Conservation (phyloP, 2,113 vertebrate species). For the Salvator merianae region DNA sequence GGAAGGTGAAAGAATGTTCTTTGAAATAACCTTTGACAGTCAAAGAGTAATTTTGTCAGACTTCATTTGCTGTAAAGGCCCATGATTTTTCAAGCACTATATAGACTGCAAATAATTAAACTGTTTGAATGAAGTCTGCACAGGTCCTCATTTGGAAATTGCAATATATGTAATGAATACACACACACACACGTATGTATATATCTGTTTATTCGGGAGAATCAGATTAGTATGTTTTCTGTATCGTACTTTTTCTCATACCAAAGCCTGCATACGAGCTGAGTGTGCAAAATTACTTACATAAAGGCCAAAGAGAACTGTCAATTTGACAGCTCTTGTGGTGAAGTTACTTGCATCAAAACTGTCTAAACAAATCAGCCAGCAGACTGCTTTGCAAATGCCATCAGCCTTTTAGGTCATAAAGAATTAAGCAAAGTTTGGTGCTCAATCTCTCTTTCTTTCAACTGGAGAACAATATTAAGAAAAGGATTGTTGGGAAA, state of each 20-base stretch:
- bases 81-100: conserved; percentile 14
- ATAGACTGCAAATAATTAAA: background rate
- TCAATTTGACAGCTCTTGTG: background rate
- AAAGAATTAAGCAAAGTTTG: background rate
- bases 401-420: background rate
- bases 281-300: background rate
- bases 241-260: background rate
- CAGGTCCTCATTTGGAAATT: background rate
- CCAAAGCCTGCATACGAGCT: background rate
- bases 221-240: background rate
- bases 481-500: background rate
- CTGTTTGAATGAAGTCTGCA: background rate
- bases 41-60: background rate
- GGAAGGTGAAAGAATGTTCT: background rate
- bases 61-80: background rate
- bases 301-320: background rate
- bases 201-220: background rate
- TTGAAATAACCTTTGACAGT: conserved; percentile 10
- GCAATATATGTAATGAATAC: background rate
- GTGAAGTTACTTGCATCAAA: background rate
- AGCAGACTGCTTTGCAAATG: background rate
- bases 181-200: background rate
- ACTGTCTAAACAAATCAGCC: background rate
- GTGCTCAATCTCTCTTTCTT: background rate
- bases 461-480: background rate